Base-by-base conservation (phyloP, 92 coral and sea anemone genomes). In the Porites divaricata region DNA sequence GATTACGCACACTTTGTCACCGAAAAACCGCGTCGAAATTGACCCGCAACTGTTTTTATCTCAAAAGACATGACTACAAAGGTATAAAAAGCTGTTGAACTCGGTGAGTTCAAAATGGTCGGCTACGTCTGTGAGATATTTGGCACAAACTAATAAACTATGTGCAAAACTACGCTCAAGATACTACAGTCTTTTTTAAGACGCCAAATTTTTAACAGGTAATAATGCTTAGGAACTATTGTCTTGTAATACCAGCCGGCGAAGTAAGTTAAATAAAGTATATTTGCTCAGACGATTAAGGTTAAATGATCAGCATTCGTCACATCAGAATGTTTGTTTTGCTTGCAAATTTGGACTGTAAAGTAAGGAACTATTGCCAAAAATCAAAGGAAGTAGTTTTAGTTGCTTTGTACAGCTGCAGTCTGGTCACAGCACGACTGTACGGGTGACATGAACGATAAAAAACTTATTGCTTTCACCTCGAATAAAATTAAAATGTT, bases 361-460 rank as follows among this genome's bases (percentile, higher is more conserved):
- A 9, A 61, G 21, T 16, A 61, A 8, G 5, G 45, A 35, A 35
- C 45, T 35, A 61, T 11, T 8, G 65, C 9, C 1, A 3, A 61
- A 7, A 8, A 7, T 61, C 19, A 15, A n/a, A 22, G 65, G n/a
- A 61, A 15, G 65, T 61, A 13, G 16, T 66, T 23, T 24, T 7
- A 14, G 14, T 11, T 15, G 41, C 14, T 2, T 53, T 10, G 1
- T 8, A 16, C 81, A 63, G 81, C 70, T 77, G 81, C 5, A 52
- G 6, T 45, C 11, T 63, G 59, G 5, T 35, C 58, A 4, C 81
- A 77, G 81, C 70, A 62, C 59, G 81, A 41, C 70, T 17, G 3
- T n/a, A 63, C 8, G 41, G 9, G 20, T 41, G 64, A 41, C 67
- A 17, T 6, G n/a, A 48, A 52, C 13, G 81, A 11, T 76, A 10